Percentiles rank a stretch among this genome's conserved stretches.
Conservation (phyloP, 2,113 vertebrate species). For the Peromyscus maniculatus region DNA sequence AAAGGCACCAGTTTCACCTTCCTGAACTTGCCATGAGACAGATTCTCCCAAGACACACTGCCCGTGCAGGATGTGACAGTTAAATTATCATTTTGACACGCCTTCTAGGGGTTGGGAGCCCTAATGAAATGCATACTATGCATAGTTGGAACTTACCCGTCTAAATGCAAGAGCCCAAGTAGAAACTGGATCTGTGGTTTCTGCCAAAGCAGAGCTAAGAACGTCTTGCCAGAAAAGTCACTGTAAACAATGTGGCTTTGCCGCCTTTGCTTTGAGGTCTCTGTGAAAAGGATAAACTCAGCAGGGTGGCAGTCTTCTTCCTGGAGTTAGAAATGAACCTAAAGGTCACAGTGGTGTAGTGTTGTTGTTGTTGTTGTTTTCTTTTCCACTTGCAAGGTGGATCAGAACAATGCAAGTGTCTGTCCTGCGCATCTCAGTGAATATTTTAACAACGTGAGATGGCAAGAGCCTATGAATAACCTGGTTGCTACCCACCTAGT, state of each 20-base stretch:
- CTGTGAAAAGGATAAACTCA: background rate
- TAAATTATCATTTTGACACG: constrained; percentile 63
- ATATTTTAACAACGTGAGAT: constrained; percentile 63
- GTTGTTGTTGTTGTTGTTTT: background rate
- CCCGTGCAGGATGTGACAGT: constrained; percentile 65
- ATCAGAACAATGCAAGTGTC: constrained; percentile 55
- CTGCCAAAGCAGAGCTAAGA: constrained; percentile 15
- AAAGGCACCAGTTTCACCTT: background rate
- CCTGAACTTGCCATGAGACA: background rate
- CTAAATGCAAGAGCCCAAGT: background rate
- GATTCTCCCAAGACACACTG: background rate
- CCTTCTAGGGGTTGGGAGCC: constrained; percentile 29
- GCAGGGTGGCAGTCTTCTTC: constrained; percentile 19
- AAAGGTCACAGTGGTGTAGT: constrained; percentile 9
- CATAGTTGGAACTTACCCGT: constrained; percentile 22
- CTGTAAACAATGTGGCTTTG: background rate
- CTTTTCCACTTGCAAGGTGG: background rate
- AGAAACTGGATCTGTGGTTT: constrained; percentile 53
- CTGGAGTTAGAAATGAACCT: constrained; percentile 44
- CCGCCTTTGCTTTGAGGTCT: background rate
- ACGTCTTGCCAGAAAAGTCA: background rate
- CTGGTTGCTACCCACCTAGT: constrained; percentile 50
- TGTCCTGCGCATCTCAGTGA: constrained; percentile 45
- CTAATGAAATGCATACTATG: constrained; percentile 43
- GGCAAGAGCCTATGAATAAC: constrained; percentile 69